Conservation (phyloP, 2,888 invertebrate genomes). For the Diarsia brunnea region DNA sequence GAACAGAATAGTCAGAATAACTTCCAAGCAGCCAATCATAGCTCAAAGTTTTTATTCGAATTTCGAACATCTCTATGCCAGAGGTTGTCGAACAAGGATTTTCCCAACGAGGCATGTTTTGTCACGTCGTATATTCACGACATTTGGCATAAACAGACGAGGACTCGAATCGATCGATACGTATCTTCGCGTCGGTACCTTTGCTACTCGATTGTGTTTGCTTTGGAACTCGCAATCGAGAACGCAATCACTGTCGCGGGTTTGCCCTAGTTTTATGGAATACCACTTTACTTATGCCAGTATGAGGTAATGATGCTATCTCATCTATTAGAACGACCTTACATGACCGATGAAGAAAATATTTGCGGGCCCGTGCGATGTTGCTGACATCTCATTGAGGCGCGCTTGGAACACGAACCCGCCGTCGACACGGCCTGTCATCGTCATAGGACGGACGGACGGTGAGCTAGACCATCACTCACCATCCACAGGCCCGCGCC, state of each 20-base stretch:
- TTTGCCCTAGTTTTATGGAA: constrained; percentile 48
- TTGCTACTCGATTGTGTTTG: constrained; percentile 53
- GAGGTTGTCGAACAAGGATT: constrained; percentile 34
- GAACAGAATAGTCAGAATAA: neutral
- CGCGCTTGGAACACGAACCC: too few relatives aligned
- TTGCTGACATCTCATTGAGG: too few relatives aligned
- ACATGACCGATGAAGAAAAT: neutral
- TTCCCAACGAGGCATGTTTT: constrained; percentile 40
- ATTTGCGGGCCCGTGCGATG: too few relatives aligned
- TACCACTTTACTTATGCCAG: constrained; percentile 5
- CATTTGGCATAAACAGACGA: constrained; percentile 55
- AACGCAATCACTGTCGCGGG: constrained; percentile 43
- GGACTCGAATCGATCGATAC: constrained; percentile 55
- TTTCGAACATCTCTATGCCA: constrained; percentile 9
- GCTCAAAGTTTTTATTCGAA: constrained; percentile 26
- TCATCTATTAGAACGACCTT: neutral
- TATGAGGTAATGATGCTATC: constrained; percentile 10
- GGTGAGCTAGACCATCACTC: too few relatives aligned
- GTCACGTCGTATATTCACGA: constrained; percentile 55
- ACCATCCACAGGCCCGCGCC: too few relatives aligned
- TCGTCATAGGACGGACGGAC: too few relatives aligned
- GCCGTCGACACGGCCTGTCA: too few relatives aligned
- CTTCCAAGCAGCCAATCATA: constrained; percentile 13
- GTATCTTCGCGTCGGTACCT: constrained; percentile 44
- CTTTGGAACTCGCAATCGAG: constrained; percentile 37